A percentile compares a stretch with the other conserved stretches of the same genome.
These are phyloP conservation scores for Conger conger DNA, from an alignment of 2,113 vertebrate species.

Conservation along the genomic window DNA sequence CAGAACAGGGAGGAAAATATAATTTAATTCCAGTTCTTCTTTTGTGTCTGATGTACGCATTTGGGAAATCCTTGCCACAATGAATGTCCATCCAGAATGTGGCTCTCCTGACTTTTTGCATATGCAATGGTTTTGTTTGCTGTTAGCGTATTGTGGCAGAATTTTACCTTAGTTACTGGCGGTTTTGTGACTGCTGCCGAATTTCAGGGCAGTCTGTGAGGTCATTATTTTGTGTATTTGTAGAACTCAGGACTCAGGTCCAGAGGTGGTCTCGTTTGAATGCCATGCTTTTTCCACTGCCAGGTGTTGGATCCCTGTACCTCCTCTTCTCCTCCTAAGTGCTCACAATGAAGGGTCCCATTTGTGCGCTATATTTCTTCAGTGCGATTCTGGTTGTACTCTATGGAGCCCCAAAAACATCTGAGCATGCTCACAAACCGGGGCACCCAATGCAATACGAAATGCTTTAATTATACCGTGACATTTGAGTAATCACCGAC, in stretches of 20 bases:
- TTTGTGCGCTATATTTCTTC: not conserved
- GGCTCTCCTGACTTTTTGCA: not conserved
- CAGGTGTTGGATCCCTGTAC: not conserved
- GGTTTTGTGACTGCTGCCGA: not conserved
- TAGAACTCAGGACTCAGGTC: not conserved
- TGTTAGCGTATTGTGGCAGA: conserved; percentile 5
- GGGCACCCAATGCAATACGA: not conserved
- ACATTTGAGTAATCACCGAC: not conserved
- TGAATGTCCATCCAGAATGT: not conserved
- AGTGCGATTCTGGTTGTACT: not conserved
- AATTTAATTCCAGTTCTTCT: too few species aligned
- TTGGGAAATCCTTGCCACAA: too few species aligned
- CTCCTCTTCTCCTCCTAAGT: not conserved
- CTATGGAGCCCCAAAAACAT: not conserved
- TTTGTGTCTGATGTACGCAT: too few species aligned
- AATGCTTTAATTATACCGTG: not conserved
- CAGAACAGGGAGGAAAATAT: too few species aligned
- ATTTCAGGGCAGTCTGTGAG: not conserved
- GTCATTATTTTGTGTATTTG: not conserved
- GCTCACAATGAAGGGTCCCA: too few species aligned
- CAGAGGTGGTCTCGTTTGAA: not conserved
- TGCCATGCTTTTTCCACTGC: not conserved
- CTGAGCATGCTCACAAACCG: not conserved
- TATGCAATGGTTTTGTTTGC: not conserved
- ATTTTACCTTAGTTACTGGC: conserved; percentile 17